Percentiles rank a stretch among this genome's conserved stretches.
Evolutionary conservation across 2,113 vertebrate genomes (phyloP).

Genomic region (Trochalopteron elliotii): DNA sequence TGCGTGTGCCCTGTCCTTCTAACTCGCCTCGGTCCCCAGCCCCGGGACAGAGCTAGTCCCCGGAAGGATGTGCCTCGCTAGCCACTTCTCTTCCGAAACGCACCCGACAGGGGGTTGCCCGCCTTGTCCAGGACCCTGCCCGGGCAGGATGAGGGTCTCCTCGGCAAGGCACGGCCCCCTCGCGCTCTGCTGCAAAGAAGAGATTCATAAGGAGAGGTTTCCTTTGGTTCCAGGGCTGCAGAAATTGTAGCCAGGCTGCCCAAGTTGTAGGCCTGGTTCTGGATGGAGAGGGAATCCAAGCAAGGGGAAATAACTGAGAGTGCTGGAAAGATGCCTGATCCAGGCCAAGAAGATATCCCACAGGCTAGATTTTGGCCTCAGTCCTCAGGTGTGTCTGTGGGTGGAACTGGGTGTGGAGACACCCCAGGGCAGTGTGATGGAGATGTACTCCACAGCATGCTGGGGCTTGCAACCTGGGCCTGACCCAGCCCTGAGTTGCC

Average conservation of each 20-base stretch:
- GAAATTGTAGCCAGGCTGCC: not conserved
- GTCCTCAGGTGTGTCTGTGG: not conserved
- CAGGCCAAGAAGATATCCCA: not conserved
- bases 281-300: not conserved
- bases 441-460: not conserved
- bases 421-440: not conserved
- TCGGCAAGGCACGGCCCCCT: not conserved
- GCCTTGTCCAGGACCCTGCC: not conserved
- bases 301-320: not conserved
- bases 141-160: no score
- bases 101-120: not conserved
- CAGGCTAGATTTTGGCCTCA: not conserved
- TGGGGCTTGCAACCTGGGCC: not conserved
- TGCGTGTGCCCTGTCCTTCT: not conserved
- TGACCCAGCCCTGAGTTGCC: not conserved
- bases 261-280: not conserved
- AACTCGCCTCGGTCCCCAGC: not conserved
- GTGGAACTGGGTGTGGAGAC: not conserved
- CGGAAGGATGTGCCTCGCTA: constrained; percentile 10
- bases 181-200: not conserved
- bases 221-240: not conserved
- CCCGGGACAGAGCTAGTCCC: not conserved
- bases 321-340: not conserved
- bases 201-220: not conserved
- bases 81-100: not conserved